Conservation (phyloP, 2,888 invertebrate genomes). For the Drosophila pseudotakahashii region DNA sequence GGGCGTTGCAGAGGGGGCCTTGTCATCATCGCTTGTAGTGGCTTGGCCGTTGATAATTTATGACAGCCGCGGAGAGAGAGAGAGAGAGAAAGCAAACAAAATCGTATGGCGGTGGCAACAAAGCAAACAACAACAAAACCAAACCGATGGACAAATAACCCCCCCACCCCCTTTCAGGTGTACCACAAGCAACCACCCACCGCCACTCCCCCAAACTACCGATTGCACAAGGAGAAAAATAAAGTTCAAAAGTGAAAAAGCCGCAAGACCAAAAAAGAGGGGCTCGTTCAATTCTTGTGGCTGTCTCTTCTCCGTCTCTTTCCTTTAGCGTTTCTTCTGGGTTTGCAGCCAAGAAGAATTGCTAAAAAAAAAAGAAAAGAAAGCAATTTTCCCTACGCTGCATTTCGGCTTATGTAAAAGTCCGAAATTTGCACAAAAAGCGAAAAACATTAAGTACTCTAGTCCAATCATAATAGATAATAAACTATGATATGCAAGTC, state of each 20-base stretch:
- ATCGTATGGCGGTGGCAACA: slow-evolving; percentile 47
- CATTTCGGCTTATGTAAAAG: slow-evolving; percentile 36
- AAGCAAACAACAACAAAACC: slow-evolving; percentile 46
- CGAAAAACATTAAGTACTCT: no score
- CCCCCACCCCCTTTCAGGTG: neutral
- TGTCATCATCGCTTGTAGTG: slow-evolving; percentile 43
- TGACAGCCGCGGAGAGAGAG: slow-evolving; percentile 57
- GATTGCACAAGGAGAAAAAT: slow-evolving; percentile 5
- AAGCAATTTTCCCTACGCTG: slow-evolving; percentile 11
- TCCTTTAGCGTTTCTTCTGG: slow-evolving; percentile 8
- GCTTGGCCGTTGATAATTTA: slow-evolving; percentile 64
- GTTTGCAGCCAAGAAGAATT: slow-evolving; percentile 26
- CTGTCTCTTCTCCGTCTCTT: slow-evolving; percentile 4
- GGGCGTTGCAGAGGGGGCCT: slow-evolving; percentile 21
- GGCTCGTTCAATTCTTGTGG: slow-evolving; percentile 57
- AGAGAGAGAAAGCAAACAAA: slow-evolving; percentile 47
- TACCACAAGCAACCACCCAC: neutral
- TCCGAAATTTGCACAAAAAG: no score
- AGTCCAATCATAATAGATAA: no score
- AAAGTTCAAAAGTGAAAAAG: slow-evolving; percentile 73
- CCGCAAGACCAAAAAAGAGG: slow-evolving; percentile 45
- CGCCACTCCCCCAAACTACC: slow-evolving; percentile 6
- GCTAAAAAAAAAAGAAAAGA: neutral
- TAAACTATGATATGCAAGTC: neutral
- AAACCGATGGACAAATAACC: slow-evolving; percentile 29